These are phyloP conservation scores for Phrynocephalus vlangalii DNA, from an alignment of 2,797 vertebrate genomes.

Conservation along the genomic window DNA sequence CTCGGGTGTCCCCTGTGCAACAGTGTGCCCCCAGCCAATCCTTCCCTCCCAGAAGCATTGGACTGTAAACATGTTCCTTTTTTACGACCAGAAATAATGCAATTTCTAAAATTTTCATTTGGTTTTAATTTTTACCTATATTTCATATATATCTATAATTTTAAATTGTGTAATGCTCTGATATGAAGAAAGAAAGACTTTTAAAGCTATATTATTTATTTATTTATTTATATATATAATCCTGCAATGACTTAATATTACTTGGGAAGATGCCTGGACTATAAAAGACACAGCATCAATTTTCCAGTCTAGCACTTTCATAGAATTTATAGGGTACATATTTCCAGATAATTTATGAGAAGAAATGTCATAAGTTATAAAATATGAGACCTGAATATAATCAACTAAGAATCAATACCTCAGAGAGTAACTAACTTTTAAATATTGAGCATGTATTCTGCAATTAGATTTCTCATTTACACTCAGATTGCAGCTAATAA, in stretches of 20 bases:
- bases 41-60: too few relatives aligned
- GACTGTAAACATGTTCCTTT: too few relatives aligned
- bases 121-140: too few relatives aligned
- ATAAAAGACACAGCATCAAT: neutral
- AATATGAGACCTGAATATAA: constrained; percentile 44
- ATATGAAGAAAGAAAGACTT: too few relatives aligned
- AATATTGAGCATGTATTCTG: constrained; percentile 17
- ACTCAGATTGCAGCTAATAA: constrained; percentile 23
- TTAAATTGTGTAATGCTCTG: too few relatives aligned
- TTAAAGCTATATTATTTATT: too few relatives aligned
- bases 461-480: constrained; percentile 47
- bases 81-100: too few relatives aligned
- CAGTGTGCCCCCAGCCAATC: too few relatives aligned
- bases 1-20: too few relatives aligned
- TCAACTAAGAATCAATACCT: constrained; percentile 19
- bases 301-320: constrained; percentile 2
- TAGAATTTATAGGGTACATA: neutral
- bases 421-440: constrained; percentile 17
- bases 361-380: constrained; percentile 29
- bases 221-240: too few relatives aligned
- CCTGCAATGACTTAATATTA: neutral
- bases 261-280: neutral
- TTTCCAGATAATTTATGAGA: constrained; percentile 13
- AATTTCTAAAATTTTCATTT: too few relatives aligned
- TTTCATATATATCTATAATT: too few relatives aligned